Conservation (phyloP, 2,113 vertebrate genomes). For the Carassius auratus region DNA sequence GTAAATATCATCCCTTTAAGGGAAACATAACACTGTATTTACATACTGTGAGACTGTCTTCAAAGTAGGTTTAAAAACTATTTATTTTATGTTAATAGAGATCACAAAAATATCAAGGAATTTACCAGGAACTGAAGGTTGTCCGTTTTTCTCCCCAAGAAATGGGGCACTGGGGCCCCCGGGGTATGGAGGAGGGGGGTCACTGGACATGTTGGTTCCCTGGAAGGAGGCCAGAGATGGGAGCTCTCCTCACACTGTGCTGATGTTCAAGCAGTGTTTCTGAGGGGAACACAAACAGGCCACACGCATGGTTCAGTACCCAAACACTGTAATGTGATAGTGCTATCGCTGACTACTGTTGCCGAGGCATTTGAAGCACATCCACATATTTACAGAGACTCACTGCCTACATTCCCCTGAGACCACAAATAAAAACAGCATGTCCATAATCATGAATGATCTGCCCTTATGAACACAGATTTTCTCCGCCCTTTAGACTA, state of each 20-base stretch:
- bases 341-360: constrained; percentile 3
- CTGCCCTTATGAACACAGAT: not conserved
- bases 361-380: constrained; percentile 17
- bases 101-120: not conserved
- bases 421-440: not conserved
- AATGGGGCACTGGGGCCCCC: constrained; percentile 89
- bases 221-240: constrained; percentile 49
- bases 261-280: constrained; percentile 32
- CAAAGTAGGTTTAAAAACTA: not conserved
- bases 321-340: constrained; percentile 13
- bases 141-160: constrained; percentile 89
- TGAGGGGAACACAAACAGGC: constrained; percentile 37
- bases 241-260: constrained; percentile 48
- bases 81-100: not conserved
- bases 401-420: not conserved
- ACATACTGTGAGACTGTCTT: too few species aligned
- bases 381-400: not conserved
- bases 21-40: too few species aligned
- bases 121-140: constrained; percentile 78
- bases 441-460: not conserved
- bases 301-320: constrained; percentile 29
- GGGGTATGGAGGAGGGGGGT: constrained; percentile 94
- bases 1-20: too few species aligned
- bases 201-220: constrained; percentile 83
- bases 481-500: not conserved